Conservation (phyloP, 2,113 vertebrate species). For the Eretmochelys imbricata region DNA sequence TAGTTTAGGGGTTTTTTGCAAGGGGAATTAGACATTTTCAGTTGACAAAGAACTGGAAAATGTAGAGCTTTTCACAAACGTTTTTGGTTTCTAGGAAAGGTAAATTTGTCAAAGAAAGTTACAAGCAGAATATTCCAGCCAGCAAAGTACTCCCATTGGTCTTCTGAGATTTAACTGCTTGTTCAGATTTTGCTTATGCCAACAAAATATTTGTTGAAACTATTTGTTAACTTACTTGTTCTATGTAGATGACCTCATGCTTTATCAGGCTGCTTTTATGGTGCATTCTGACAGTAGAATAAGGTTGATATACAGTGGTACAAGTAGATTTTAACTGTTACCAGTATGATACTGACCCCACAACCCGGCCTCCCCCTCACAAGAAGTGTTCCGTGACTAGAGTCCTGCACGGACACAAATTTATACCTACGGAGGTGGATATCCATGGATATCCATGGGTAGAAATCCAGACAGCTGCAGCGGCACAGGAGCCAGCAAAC, state of each 20-base stretch:
- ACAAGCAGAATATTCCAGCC: background rate
- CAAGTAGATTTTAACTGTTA: too few species aligned
- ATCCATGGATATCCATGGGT: too few species aligned
- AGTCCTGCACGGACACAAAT: too few species aligned
- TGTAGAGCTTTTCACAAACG: background rate
- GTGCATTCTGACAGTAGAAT: background rate
- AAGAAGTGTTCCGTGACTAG: too few species aligned
- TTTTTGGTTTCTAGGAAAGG: background rate
- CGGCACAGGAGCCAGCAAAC: too few species aligned
- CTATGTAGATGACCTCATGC: background rate
- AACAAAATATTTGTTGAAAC: background rate
- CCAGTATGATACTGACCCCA: too few species aligned
- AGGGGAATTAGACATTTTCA: background rate
- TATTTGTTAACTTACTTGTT: background rate
- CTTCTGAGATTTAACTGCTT: background rate
- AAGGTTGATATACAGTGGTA: background rate
- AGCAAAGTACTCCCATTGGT: background rate
- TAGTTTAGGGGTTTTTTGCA: too few species aligned
- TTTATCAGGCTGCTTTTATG: background rate
- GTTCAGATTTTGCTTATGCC: background rate
- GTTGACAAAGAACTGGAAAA: background rate
- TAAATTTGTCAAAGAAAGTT: background rate
- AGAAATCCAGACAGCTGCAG: too few species aligned
- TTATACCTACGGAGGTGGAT: too few species aligned
- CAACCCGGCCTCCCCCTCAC: too few species aligned